These are phyloP conservation scores for Falco berigora DNA, from an alignment of 2,797 vertebrate species.

Conservation along the genomic window DNA sequence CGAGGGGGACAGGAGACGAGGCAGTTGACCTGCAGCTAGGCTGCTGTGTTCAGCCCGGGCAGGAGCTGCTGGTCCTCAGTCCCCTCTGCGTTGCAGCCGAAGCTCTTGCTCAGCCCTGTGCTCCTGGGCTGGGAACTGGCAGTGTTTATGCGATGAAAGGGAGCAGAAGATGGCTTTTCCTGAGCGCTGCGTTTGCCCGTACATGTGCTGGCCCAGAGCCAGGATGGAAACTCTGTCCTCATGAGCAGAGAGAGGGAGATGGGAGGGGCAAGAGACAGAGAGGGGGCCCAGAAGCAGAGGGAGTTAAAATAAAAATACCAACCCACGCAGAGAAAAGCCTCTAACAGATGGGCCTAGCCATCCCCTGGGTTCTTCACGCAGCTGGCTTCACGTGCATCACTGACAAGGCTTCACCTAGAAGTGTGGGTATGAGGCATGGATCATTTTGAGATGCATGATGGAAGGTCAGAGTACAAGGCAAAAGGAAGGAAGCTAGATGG, in stretches of 20 bases:
- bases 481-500: not conserved
- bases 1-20: not conserved
- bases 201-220: slow-evolving; percentile 65
- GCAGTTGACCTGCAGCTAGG: not conserved
- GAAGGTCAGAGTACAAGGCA: not conserved
- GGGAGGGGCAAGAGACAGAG: not conserved
- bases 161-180: slow-evolving; percentile 69
- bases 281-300: slow-evolving; percentile 39
- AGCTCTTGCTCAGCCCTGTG: not conserved
- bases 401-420: not conserved
- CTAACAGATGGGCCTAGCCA: not conserved
- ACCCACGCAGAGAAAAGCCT: not conserved
- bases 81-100: not conserved
- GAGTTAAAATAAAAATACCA: slow-evolving; percentile 15
- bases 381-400: not conserved
- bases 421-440: not conserved
- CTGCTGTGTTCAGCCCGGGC: accelerated
- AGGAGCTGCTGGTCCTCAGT: not conserved
- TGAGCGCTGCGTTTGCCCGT: slow-evolving; percentile 63
- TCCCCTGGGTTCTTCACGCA: not conserved
- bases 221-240: slow-evolving; percentile 72
- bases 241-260: slow-evolving; percentile 67
- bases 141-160: not conserved
- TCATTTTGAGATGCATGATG: not conserved
- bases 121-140: not conserved